These are phyloP conservation scores for Tipula helvola DNA, from an alignment of 2,888 invertebrate species.

Conservation along the genomic window DNA sequence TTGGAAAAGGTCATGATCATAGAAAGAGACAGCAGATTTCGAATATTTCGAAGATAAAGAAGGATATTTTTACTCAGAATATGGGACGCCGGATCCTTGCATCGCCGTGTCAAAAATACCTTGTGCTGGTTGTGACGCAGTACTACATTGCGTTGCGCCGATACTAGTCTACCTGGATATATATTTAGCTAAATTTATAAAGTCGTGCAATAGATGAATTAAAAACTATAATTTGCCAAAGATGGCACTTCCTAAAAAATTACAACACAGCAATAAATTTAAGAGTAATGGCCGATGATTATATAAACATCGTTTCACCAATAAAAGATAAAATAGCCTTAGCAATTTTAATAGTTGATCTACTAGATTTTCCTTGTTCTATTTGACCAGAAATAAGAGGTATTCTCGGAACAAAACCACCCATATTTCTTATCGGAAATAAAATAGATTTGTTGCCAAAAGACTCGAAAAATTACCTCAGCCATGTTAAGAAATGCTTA, in stretches of 20 bases:
- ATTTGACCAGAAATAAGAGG: slow-evolving; percentile 75
- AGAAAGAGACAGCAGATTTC: slow-evolving; percentile 40
- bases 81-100: slow-evolving; percentile 33
- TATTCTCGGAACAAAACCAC: slow-evolving; percentile 50
- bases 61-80: slow-evolving; percentile 18
- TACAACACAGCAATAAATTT: slow-evolving; percentile 79
- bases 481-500: slow-evolving; percentile 52
- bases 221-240: slow-evolving; percentile 57
- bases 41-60: slow-evolving; percentile 49
- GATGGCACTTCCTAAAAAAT: slow-evolving; percentile 76
- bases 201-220: slow-evolving; percentile 33
- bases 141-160: slow-evolving; percentile 64
- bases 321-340: slow-evolving; percentile 55
- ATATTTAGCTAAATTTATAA: slow-evolving; percentile 67
- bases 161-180: slow-evolving; percentile 63
- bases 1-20: slow-evolving; percentile 14
- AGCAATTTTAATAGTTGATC: slow-evolving; percentile 75
- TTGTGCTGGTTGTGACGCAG: slow-evolving; percentile 85
- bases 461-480: slow-evolving; percentile 58
- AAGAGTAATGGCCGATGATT: slow-evolving; percentile 62
- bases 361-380: slow-evolving; percentile 84
- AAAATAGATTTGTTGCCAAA: slow-evolving; percentile 85
- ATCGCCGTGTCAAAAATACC: slow-evolving; percentile 54
- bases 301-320: slow-evolving; percentile 57
- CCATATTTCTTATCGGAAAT: slow-evolving; percentile 81